These are phyloP conservation scores for Acinonyx jubatus DNA, from an alignment of 2,113 vertebrate genomes.

Conservation along the genomic window DNA sequence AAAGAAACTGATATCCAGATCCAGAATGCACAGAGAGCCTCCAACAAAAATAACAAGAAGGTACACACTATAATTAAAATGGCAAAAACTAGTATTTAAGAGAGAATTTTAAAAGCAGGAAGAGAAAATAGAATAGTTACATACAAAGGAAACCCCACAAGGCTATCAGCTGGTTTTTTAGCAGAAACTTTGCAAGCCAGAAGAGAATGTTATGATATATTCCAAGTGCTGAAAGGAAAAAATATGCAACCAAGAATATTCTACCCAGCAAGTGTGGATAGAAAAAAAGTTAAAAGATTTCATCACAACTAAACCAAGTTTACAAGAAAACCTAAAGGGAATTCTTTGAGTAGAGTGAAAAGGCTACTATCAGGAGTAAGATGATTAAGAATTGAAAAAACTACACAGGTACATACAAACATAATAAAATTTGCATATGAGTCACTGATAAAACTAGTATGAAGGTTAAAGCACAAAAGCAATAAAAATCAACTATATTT, in stretches of 20 bases:
- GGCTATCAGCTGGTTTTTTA: not conserved
- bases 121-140: not conserved
- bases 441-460: not conserved
- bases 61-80: not conserved
- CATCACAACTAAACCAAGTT: not conserved
- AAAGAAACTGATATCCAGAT: not conserved
- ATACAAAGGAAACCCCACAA: not conserved
- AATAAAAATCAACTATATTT: not conserved
- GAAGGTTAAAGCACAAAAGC: not conserved
- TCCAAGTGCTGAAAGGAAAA: not conserved
- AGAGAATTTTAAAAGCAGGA: not conserved
- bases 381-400: not conserved
- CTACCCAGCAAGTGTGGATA: not conserved
- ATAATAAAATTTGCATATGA: not conserved
- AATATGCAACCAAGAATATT: not conserved
- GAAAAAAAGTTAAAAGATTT: not conserved
- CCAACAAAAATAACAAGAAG: not conserved
- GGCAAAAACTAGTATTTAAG: not conserved
- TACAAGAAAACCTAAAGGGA: not conserved
- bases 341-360: not conserved
- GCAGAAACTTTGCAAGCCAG: not conserved
- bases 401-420: not conserved
- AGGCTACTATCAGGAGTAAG: not conserved
- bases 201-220: not conserved
- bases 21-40: not conserved